phyloP scores from a whole-genome alignment of 2,113 vertebrate genomes.

The Mohoua ochrocephala region DNA sequence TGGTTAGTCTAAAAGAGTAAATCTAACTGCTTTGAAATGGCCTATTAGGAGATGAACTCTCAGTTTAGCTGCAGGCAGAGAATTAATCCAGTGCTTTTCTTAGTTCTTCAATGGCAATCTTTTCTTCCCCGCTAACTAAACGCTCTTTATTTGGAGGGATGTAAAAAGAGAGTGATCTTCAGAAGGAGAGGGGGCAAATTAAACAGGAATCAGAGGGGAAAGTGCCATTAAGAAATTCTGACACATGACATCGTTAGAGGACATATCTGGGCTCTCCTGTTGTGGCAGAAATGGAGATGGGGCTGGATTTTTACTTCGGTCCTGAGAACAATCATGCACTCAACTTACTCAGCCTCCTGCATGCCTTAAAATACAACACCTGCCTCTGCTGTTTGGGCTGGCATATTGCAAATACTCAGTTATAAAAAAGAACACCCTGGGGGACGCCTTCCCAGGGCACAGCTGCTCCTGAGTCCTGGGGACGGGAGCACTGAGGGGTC shows the following conservation, averaged over 20 bases:
- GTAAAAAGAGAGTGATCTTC: constrained; percentile 45
- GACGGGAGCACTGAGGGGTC: accelerated
- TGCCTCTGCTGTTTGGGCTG: background rate
- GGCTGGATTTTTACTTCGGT: background rate
- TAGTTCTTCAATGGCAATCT: constrained; percentile 42
- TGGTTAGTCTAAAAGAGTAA: constrained; percentile 64
- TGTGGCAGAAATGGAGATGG: background rate
- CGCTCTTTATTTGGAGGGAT: background rate
- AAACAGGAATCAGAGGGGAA: constrained; percentile 31
- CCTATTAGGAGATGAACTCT: constrained; percentile 66
- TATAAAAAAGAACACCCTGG: background rate
- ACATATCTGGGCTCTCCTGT: background rate
- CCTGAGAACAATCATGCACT: background rate
- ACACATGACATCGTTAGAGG: background rate
- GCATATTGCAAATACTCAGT: background rate
- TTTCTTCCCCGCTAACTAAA: background rate
- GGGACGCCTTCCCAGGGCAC: accelerated
- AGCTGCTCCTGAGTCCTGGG: accelerated
- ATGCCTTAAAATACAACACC: background rate
- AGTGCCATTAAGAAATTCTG: constrained; percentile 26
- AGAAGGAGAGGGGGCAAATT: constrained; percentile 15
- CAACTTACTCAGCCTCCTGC: background rate
- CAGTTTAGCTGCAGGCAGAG: constrained; percentile 61
- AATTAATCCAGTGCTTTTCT: constrained; percentile 61
- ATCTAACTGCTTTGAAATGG: constrained; percentile 68